Conservation (phyloP, 2,113 vertebrate genomes). For the Gallinago media region DNA sequence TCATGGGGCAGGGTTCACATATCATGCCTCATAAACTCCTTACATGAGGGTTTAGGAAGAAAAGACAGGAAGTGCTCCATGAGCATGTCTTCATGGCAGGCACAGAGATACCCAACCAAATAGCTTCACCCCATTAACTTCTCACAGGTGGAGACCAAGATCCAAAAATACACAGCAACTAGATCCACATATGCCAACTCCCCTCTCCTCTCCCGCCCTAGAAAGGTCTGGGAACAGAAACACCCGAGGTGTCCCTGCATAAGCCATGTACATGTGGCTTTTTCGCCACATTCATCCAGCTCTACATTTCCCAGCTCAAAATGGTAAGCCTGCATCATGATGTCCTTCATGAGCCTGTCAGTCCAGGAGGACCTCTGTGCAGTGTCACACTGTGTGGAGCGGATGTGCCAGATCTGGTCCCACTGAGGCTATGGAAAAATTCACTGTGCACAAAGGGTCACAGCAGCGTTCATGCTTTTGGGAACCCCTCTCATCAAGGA, state of each 20-base stretch:
- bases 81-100: background rate
- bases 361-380: background rate
- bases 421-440: background rate
- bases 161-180: background rate
- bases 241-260: background rate
- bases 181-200: background rate
- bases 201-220: background rate
- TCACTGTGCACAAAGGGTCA: background rate
- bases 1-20: background rate
- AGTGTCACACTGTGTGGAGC: background rate
- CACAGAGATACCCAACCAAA: background rate
- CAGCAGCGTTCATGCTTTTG: background rate
- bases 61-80: background rate
- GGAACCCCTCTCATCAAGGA: background rate
- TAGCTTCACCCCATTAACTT: conserved; percentile 37
- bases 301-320: background rate
- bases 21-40: conserved; percentile 47
- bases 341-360: background rate
- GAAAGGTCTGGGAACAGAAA: background rate
- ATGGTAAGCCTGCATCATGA: background rate
- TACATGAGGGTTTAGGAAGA: background rate
- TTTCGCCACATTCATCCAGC: background rate
- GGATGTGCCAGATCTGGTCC: background rate
- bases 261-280: background rate
- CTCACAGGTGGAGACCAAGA: background rate